A percentile compares a stretch with the other conserved stretches of the same genome.
Evolutionary conservation across 2,113 vertebrate species (phyloP).

Genomic region (Panthera leo): DNA sequence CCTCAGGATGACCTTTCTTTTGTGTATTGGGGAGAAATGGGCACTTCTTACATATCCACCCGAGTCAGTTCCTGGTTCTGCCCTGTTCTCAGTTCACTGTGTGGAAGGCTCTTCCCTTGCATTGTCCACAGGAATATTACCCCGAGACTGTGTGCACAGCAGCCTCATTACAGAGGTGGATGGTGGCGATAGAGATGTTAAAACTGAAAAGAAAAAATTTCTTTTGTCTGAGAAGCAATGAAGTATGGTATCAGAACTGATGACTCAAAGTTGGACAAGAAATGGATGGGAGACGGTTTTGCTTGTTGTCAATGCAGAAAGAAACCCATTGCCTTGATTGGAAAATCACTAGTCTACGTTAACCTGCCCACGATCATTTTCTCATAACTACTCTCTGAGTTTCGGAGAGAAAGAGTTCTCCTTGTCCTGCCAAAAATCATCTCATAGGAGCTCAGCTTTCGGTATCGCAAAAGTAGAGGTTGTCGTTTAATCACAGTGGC

Average conservation of each 20-base stretch:
- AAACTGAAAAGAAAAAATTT: background rate
- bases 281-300: background rate
- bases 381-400: background rate
- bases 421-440: conserved; percentile 26
- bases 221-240: background rate
- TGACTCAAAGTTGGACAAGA: background rate
- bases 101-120: background rate
- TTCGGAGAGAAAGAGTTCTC: background rate
- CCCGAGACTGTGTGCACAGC: background rate
- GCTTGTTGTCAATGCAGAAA: background rate
- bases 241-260: background rate
- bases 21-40: background rate
- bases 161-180: background rate
- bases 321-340: conserved; percentile 8
- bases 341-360: background rate
- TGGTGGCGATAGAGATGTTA: background rate
- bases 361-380: background rate
- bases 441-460: background rate
- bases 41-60: background rate
- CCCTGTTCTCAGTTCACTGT: background rate
- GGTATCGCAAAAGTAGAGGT: background rate
- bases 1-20: background rate
- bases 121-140: background rate
- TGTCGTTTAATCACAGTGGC: background rate
- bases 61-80: background rate